Base-by-base conservation (phyloP, 2,888 invertebrate genomes). In the Lasioglossum villosulum region DNA sequence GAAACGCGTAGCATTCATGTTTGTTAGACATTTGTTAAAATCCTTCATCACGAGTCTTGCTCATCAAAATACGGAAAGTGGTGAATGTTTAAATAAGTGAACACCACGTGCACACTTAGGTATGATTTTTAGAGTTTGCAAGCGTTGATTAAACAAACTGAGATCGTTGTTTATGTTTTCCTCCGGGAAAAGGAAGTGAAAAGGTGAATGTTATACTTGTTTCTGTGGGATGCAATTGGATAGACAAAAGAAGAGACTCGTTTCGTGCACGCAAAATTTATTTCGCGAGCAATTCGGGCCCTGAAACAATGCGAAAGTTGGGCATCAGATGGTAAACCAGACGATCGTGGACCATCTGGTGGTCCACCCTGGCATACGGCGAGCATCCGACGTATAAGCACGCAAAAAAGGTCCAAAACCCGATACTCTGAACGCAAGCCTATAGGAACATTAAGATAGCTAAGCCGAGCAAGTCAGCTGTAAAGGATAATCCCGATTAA, bases 321-420 rank as follows among this genome's bases (percentile, higher is more conserved):
- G 88, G 92, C 90, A 90, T 91, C 89, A 86, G 92, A 86, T 91
- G 92, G 90, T 86, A 90, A 82, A 76, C 75, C 86, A 80, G 87
- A 85, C 86, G 83, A 89, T 82, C 93, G 89, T 90, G 92, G 85
- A 91, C 92, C 93, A 93, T 93, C 93, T 93, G 93, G 89, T 93
- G 93, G 92, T 93, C 92, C 91, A 90, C 80, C 80, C 83, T 88
- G 84, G 90, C 92, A 93, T 92, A 93, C 92, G 93, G 93, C 86
- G 82, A 92, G 91, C 93, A 91, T 91, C 88, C 87, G 85, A 87
- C 37, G 80, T 80, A 83, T 84, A 84, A 82, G 82, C 86, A 79
- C 73, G 87, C 76, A 86, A 84, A 90, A 90, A 91, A 91, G 84
- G 83, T 72, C 77, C 75, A 88, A 84, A 88, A 90, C 86, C 75